Evolutionary conservation across 2,797 vertebrate species (phyloP), one percentile per base, ranked within the genome.

Genomic region (Telmatherina bonti): DNA sequence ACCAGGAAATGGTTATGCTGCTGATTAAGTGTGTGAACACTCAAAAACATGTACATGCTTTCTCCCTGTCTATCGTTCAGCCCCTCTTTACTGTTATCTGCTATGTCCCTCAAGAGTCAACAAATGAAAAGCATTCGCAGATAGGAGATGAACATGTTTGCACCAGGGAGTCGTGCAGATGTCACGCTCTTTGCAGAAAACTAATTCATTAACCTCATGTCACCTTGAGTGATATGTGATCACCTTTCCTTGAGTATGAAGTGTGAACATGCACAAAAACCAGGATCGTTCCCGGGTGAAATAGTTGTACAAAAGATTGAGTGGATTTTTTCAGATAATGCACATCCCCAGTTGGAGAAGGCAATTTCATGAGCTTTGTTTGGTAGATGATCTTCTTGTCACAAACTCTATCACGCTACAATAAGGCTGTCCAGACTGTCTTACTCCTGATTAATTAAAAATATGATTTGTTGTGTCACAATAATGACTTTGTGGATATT

Each of bases 11-110:
- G 57, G 60, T 76, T 67, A 73, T 85, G 81, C 72, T 62, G 74
- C 43, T 81, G 88, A 92, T 88, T 85, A 81, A 81, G 70, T 70
- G 82, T 85, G 49, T 70, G 81, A 84, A 90, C 64, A 45, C 71
- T 70, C 13, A 2, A 53, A 77, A 84, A 84, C 78, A 72, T 76
- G 35, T 63, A 36, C 70, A 49, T 56, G 60, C 57, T 59, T 53
- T 76, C 54, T 60, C 22, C 57, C 47, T 16, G 36, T 43, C 41
- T 49, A 1, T 65, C 67, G 62, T 53, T 66, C 43, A 41, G 24
- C 54, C n/a, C 45, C n/a, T 60, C 10, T 59, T 52, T 52, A 24
- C 51, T 12, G 7, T 12, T 20, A 16, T 79, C 73, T 82, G 56
- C 70, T 13, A 0, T 64, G 66, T 55, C 47, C 57, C 62, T 11